Evolutionary conservation across 2,113 vertebrate species (phyloP).

Genomic region (Laticauda colubrina): DNA sequence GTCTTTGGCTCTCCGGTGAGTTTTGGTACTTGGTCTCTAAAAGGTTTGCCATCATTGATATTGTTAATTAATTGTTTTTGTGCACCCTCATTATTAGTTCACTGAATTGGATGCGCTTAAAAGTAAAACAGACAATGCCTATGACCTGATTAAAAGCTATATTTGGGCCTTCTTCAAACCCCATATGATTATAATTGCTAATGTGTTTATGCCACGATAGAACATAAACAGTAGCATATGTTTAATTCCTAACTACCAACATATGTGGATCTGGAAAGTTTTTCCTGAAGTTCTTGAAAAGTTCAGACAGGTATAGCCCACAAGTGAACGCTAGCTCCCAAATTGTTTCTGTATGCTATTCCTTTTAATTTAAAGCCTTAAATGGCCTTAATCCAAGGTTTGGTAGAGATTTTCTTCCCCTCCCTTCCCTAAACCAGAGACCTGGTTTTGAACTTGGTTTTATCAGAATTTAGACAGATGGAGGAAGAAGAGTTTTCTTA

Average conservation of each 20-base stretch:
- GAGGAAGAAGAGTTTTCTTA: not conserved
- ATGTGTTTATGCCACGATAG: not conserved
- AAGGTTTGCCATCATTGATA: too few species aligned
- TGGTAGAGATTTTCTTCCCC: not conserved
- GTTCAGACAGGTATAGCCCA: not conserved
- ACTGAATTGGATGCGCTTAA: not conserved
- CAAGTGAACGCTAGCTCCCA: not conserved
- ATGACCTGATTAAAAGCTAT: not conserved
- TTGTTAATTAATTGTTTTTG: not conserved
- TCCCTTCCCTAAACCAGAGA: not conserved
- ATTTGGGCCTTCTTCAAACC: not conserved
- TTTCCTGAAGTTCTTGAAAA: not conserved
- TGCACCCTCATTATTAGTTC: not conserved
- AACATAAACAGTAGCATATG: not conserved
- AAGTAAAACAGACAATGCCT: not conserved
- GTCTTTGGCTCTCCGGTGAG: too few species aligned
- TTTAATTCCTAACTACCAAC: not conserved
- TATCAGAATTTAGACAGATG: not conserved
- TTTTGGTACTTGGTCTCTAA: too few species aligned
- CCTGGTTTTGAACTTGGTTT: not conserved
- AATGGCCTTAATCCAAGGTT: not conserved
- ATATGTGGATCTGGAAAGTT: not conserved
- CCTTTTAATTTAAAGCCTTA: not conserved
- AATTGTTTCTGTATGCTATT: not conserved
- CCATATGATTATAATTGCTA: not conserved